Base-by-base conservation (phyloP, 2,888 invertebrate genomes). In the Euplexia lucipara region DNA sequence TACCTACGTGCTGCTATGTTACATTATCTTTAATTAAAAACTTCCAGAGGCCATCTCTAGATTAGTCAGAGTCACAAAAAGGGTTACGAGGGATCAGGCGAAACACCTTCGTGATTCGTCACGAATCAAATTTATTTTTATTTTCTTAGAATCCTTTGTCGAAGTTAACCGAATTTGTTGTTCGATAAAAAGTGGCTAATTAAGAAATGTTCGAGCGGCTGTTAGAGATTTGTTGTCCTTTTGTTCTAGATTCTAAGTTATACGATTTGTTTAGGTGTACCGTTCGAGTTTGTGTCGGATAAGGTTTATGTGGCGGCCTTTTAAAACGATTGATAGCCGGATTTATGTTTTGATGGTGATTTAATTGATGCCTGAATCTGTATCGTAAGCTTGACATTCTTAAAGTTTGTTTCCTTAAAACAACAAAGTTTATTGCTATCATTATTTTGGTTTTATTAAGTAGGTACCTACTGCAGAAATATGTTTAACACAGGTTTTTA, bases 21-120 rank as follows among this genome's bases (percentile, higher is more conserved):
- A 89, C 88, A 92, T 92, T 92, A 93, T 92, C 90, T 93, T 94
- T 95, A 95, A 95, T 95, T 95, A 95, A 94, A 94, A 95, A 90
- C 89, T 75, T 87, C 84, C 84, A 86, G 89, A 88, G 89, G 86
- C 92, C 91, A 91, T 90, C 92, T 89, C 90, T 93, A 92, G 95
- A 94, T 95, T 94, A 94, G 93, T 90, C 88, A 83, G 91, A 88
- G 87, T 88, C 91, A 93, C 92, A 95, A 94, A 95, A 94, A 94
- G 93, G 92, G 91, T 91, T 91, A 90, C 89, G 87, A 89, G 88
- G 89, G 90, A 89, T 89, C 90, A 88, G 87, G 85, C 92, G 90
- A 92, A 94, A 94, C 94, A 93, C 93, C 93, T 91, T 88, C 86
- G 85, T 88, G 93, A 95, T 95, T 94, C 95, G 95, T 95, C 95